Evolutionary conservation across 2,888 invertebrate genomes (phyloP).

Genomic region (Bugulina stolonifera): DNA sequence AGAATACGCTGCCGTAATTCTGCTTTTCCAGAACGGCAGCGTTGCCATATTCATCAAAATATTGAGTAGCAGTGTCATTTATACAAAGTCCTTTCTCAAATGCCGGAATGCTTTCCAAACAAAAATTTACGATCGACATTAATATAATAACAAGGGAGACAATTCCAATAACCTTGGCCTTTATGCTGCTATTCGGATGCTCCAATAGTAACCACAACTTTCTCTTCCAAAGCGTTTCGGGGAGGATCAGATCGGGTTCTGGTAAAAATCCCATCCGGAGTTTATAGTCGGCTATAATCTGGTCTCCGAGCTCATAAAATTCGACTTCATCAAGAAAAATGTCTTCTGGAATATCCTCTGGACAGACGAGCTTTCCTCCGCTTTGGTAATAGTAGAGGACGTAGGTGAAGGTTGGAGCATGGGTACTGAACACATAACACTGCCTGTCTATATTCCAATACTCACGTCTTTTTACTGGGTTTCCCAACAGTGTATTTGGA

Average conservation of each 20-base stretch:
- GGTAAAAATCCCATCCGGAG: slow-evolving; percentile 51
- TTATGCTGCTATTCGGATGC: slow-evolving; percentile 52
- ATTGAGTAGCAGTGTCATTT: slow-evolving; percentile 32
- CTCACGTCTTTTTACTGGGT: slow-evolving; percentile 38
- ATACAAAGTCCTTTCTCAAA: slow-evolving; percentile 40
- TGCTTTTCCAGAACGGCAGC: slow-evolving; percentile 28
- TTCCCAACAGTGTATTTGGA: slow-evolving; percentile 47
- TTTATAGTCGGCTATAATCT: slow-evolving; percentile 52
- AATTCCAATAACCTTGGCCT: slow-evolving; percentile 52
- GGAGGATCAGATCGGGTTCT: slow-evolving; percentile 42
- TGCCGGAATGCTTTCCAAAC: slow-evolving; percentile 55
- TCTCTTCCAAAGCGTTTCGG: slow-evolving; percentile 37
- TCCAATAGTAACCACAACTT: slow-evolving; percentile 54
- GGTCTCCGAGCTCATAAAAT: slow-evolving; percentile 54
- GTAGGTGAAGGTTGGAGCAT: slow-evolving; percentile 49
- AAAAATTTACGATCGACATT: slow-evolving; percentile 54
- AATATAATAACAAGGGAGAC: slow-evolving; percentile 53
- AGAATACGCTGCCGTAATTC: slow-evolving; percentile 43
- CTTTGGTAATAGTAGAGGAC: slow-evolving; percentile 52
- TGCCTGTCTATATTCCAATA: slow-evolving; percentile 43
- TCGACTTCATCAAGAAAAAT: slow-evolving; percentile 54
- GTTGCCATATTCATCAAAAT: neutral
- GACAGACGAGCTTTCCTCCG: slow-evolving; percentile 52
- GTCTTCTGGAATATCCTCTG: slow-evolving; percentile 55
- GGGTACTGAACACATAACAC: slow-evolving; percentile 50